phyloP scores from a whole-genome alignment of 2,113 vertebrate species.

The Sinocyclocheilus anophthalmus region DNA sequence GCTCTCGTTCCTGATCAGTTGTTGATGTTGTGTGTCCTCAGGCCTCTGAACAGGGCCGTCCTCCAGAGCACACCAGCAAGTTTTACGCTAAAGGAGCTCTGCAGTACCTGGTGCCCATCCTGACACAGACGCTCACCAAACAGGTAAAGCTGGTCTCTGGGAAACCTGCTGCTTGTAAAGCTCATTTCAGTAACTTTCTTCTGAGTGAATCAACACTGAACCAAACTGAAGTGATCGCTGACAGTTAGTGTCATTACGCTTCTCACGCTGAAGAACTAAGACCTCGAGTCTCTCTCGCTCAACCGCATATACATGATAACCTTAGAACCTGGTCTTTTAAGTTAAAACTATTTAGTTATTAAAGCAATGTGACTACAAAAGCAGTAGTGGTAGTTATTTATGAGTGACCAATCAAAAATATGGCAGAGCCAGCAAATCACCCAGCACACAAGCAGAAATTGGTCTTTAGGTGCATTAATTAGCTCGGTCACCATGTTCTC shows the following conservation, averaged over 20 bases:
- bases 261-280: background rate
- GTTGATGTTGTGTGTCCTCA: conserved; percentile 55
- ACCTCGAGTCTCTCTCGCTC: background rate
- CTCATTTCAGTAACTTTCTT: background rate
- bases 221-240: background rate
- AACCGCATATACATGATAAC: too few species aligned
- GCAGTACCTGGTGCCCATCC: conserved; percentile 95
- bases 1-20: background rate
- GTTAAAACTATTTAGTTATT: too few species aligned
- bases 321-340: too few species aligned
- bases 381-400: too few species aligned
- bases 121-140: conserved; percentile 95
- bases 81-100: conserved; percentile 98
- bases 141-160: conserved; percentile 77
- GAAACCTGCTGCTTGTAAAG: background rate
- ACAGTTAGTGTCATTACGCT: background rate
- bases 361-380: too few species aligned
- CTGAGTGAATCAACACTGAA: background rate
- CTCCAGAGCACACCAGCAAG: conserved; percentile 98
- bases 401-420: too few species aligned
- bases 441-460: too few species aligned
- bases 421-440: too few species aligned
- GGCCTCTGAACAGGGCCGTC: conserved; percentile 96
- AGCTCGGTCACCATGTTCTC: too few species aligned
- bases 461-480: too few species aligned